Conservation (phyloP, 2,888 invertebrate genomes). For the Gastracanthus pulcherrimus region DNA sequence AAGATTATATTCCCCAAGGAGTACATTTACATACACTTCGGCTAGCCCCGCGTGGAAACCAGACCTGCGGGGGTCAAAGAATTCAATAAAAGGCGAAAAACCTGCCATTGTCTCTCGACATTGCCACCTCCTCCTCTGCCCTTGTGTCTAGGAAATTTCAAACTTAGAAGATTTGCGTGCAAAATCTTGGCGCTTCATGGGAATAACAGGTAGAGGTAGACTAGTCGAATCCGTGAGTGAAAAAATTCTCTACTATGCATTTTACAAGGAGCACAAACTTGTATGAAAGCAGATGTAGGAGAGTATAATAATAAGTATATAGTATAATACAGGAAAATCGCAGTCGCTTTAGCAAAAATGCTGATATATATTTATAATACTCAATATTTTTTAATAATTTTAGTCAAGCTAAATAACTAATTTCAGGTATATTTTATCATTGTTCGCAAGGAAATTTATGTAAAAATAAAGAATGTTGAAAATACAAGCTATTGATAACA, state of each 20-base stretch:
- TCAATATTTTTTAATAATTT: no score
- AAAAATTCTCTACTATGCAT: not conserved
- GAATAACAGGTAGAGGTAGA: not conserved
- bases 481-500: no score
- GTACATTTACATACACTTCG: constrained; percentile 71
- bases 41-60: constrained; percentile 54
- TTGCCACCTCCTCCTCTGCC: not conserved
- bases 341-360: no score
- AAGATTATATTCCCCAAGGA: constrained; percentile 69
- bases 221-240: not conserved
- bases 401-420: no score
- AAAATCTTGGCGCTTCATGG: not conserved
- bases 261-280: no score
- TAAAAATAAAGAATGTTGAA: no score
- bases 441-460: no score
- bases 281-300: no score
- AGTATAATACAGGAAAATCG: no score
- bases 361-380: no score
- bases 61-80: constrained; percentile 64
- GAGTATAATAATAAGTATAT: no score
- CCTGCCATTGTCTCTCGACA: constrained; percentile 66
- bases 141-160: not conserved
- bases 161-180: not conserved
- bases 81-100: constrained; percentile 69
- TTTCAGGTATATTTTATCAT: no score